Evolutionary conservation across 1,140 invertebrate species (phyloP), one percentile per base, ranked within the genome.

Genomic region (Yoshiicerus persimilis): DNA sequence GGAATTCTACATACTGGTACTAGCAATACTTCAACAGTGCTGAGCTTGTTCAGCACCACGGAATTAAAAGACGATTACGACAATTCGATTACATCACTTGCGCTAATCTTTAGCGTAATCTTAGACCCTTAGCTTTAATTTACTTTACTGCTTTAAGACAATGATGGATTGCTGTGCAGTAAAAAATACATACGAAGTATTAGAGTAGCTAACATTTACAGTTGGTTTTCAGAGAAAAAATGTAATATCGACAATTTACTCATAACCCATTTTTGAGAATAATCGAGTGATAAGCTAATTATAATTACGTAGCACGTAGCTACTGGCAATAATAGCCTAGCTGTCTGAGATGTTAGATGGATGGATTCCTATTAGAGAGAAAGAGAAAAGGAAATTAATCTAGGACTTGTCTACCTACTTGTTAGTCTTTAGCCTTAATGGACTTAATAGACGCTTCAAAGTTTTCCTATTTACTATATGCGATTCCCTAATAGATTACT

Each of bases 1-100:
- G 20, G 16, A 16, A n/a, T 56, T n/a, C 47, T 56, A 56, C 47
- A 70, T 70, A 66, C 1, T 27, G 10, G 13, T 66, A 25, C 4
- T n/a, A 11, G 62, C 8, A n/a, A n/a, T n/a, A n/a, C 25, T 8
- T 25, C 66, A 25, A 25, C 70, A 75, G 20, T 25, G 5, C 23
- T 10, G n/a, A n/a, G n/a, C 32, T 38, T 80, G 36, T 38, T 80
- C 75, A 80, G 30, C 32, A n/a, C 25, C 25, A 25, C 6, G 84
- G 47, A 86, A 86, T 86, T 86, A 86, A 86, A 86, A 66, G 84
- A 30, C 84, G 27, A 86, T 86, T 86, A 86, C 56, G 23, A 27
- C 36, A 38, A 86, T 66, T 86, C 41, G 84, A 86, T 86, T 86
- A 38, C 84, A 86, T 86, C 47, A 64, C 56, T 84, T 56, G 38